These are phyloP conservation scores for Asbolus verrucosus DNA, from an alignment of 1,140 invertebrate species.

Conservation along the genomic window DNA sequence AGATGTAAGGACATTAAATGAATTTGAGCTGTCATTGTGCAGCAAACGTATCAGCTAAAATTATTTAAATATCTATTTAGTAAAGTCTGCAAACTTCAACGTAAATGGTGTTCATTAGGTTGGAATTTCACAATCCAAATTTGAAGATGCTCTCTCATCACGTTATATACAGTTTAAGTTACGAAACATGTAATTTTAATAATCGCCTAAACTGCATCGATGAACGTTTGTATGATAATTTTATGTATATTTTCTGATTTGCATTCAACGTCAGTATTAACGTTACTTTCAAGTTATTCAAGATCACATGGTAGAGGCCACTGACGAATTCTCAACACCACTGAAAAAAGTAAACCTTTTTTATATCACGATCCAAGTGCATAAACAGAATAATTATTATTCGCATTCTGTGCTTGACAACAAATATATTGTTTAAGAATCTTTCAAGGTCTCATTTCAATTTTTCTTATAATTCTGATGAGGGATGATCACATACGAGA, in stretches of 20 bases:
- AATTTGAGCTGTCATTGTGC: no score
- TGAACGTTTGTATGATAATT: slow-evolving; percentile 25
- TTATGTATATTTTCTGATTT: slow-evolving; percentile 23
- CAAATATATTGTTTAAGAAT: neutral
- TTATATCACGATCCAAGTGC: no score
- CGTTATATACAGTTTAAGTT: neutral
- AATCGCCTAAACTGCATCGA: slow-evolving; percentile 12
- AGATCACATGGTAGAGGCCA: neutral
- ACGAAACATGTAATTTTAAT: slow-evolving; percentile 24
- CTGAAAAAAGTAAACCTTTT: no score
- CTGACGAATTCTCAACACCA: neutral
- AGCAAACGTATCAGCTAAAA: no score
- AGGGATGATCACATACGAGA: slow-evolving; percentile 8
- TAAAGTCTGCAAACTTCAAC: no score
- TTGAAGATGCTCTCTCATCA: slow-evolving; percentile 12
- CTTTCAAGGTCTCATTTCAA: no score
- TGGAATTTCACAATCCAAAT: slow-evolving; percentile 15
- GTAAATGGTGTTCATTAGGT: no score
- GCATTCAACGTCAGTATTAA: slow-evolving; percentile 1
- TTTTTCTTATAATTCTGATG: neutral
- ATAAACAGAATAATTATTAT: no score
- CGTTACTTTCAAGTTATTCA: neutral
- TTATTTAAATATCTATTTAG: no score
- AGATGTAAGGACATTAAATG: no score
- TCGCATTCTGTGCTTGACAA: neutral